phyloP scores from a whole-genome alignment of 1,140 invertebrate genomes.

The Drosophila kepulauana region DNA sequence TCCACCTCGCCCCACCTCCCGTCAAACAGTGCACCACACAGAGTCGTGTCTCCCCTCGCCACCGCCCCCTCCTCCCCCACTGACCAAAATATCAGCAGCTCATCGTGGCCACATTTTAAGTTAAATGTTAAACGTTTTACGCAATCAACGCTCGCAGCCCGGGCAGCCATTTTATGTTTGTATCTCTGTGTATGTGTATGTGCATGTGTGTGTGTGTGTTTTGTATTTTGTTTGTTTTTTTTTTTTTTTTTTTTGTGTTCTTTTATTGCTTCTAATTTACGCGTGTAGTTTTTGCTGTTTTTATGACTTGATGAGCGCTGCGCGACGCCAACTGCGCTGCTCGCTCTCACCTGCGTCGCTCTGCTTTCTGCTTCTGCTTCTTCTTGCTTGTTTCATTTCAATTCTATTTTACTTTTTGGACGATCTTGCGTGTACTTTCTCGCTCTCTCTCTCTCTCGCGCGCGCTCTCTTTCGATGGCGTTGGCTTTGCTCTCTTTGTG shows the following conservation, averaged over 20 bases:
- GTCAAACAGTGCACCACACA: background rate
- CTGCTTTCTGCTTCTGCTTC: background rate
- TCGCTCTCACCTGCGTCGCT: constrained; percentile 44
- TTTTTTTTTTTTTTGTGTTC: constrained; percentile 24
- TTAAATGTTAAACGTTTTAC: constrained; percentile 53
- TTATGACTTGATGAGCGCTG: constrained; percentile 49
- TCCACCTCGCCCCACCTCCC: too few relatives aligned
- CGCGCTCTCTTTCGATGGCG: background rate
- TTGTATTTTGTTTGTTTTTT: constrained; percentile 20
- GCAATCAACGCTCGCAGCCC: constrained; percentile 53
- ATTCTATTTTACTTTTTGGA: constrained; percentile 1
- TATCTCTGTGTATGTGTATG: background rate
- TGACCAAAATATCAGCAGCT: background rate
- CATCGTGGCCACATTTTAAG: constrained; percentile 32
- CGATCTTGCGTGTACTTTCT: constrained; percentile 10
- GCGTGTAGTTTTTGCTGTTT: constrained; percentile 65
- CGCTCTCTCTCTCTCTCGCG: constrained; percentile 13
- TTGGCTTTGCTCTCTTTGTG: background rate
- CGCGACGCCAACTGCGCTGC: constrained; percentile 38
- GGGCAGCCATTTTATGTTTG: constrained; percentile 36
- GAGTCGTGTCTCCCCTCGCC: background rate
- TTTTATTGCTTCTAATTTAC: constrained; percentile 62
- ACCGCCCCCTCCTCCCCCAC: background rate
- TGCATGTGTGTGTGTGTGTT: constrained; percentile 12
- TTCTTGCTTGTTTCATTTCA: constrained; percentile 1